Evolutionary conservation across 2,113 vertebrate genomes (phyloP).

Genomic region (Penelope pileata): DNA sequence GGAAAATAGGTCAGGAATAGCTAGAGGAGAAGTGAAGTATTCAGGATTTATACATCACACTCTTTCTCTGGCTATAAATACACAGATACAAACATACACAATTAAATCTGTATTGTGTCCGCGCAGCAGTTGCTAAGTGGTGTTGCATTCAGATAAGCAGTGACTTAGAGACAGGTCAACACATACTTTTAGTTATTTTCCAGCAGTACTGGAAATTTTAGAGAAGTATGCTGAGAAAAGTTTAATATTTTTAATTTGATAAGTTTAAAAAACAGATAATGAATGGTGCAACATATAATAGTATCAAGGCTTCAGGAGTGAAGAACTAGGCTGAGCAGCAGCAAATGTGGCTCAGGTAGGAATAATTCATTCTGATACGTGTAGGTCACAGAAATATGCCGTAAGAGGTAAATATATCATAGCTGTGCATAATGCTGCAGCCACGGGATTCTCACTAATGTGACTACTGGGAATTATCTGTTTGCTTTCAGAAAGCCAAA

Average conservation of each 20-base stretch:
- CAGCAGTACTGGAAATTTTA: not conserved
- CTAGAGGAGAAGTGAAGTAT: not conserved
- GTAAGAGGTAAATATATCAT: not conserved
- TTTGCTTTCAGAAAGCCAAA: not conserved
- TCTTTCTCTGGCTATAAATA: not conserved
- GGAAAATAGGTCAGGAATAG: not conserved
- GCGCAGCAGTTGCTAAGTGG: not conserved
- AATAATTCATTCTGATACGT: not conserved
- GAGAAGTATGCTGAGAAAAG: not conserved
- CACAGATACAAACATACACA: not conserved
- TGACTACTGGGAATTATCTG: not conserved
- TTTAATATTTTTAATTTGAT: not conserved
- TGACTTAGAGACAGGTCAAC: not conserved
- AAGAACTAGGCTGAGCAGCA: not conserved
- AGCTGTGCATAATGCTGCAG: not conserved
- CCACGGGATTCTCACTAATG: not conserved
- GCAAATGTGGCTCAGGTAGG: not conserved
- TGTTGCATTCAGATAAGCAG: not conserved
- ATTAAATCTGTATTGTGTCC: not conserved
- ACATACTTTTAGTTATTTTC: not conserved
- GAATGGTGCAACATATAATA: not conserved
- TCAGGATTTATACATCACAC: not conserved
- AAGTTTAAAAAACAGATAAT: not conserved
- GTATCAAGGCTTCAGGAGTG: not conserved
- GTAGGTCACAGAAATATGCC: not conserved